A percentile compares a stretch with the other conserved stretches of the same genome.
Evolutionary conservation across 2,888 invertebrate genomes (phyloP).

Genomic region (Cryptus armator): DNA sequence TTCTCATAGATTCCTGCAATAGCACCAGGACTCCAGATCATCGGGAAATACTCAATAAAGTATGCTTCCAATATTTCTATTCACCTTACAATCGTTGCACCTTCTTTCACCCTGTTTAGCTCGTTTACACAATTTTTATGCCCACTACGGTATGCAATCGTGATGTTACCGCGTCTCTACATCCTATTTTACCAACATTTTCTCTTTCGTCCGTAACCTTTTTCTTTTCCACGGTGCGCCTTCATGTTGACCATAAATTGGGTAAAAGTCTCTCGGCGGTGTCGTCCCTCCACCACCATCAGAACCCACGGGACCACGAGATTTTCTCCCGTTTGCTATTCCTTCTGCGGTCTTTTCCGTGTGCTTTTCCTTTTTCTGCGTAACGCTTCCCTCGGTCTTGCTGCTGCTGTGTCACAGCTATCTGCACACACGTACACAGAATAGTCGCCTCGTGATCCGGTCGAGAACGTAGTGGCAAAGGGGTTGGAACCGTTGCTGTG

Average conservation of each 20-base stretch:
- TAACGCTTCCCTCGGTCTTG: conserved; percentile 29
- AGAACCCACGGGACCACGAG: conserved; percentile 59
- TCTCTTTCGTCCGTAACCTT: not conserved
- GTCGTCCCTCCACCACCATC: conserved; percentile 24
- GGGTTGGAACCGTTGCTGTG: conserved; percentile 9
- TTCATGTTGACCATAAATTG: conserved; percentile 59
- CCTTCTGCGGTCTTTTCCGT: conserved; percentile 29
- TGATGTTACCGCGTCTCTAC: not conserved
- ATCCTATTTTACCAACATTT: not conserved
- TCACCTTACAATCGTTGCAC: not conserved
- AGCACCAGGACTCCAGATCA: too few relatives aligned
- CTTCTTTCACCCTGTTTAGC: not conserved
- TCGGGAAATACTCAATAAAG: not conserved
- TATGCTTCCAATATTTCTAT: not conserved
- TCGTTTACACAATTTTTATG: not conserved
- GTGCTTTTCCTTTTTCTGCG: conserved; percentile 34
- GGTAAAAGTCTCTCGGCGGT: conserved; percentile 52
- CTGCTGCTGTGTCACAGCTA: conserved; percentile 27
- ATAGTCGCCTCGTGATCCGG: conserved; percentile 46
- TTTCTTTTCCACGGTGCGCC: conserved; percentile 22
- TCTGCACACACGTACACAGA: conserved; percentile 47
- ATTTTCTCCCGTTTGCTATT: conserved; percentile 49
- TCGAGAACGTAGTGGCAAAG: conserved; percentile 19
- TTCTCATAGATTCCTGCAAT: too few relatives aligned
- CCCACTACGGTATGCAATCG: not conserved